A percentile compares a stretch with the other conserved stretches of the same genome.
Conservation (phyloP, 64 coral and sea anemone species). For the Dendronephthya gigantea region DNA sequence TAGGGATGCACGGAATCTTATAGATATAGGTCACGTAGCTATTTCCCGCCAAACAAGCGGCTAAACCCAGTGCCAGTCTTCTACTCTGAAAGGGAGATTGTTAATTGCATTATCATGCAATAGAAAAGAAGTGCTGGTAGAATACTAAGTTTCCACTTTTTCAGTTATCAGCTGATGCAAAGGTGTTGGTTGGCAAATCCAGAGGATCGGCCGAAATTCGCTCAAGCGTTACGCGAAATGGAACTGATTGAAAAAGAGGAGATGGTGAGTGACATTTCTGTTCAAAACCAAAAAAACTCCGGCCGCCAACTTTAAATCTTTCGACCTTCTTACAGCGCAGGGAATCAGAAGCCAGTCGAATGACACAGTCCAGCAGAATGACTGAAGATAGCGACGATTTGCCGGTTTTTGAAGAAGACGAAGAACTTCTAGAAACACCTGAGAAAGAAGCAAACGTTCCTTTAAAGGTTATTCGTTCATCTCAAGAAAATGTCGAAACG, state of each 20-base stretch:
- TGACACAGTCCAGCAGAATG: not conserved
- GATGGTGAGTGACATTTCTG: not conserved
- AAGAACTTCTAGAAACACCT: not conserved
- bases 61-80: too few species aligned
- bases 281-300: too few species aligned
- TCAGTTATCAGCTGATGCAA: not conserved
- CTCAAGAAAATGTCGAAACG: not conserved
- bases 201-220: not conserved
- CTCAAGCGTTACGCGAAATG: not conserved
- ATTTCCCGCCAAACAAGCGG: too few species aligned
- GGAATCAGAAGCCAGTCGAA: not conserved
- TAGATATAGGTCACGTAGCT: too few species aligned
- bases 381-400: not conserved
- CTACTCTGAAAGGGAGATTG: too few species aligned
- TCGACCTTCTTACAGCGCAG: not conserved
- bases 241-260: not conserved
- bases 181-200: conserved; percentile 1
- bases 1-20: too few species aligned
- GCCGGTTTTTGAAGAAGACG: not conserved
- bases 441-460: not conserved
- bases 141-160: not conserved
- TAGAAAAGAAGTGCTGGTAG: too few species aligned
- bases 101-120: too few species aligned
- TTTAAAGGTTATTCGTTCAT: not conserved
- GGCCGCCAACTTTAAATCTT: not conserved